Percentiles rank a stretch among this genome's conserved stretches.
These are phyloP conservation scores for Brevimyrus niger DNA, from an alignment of 2,113 vertebrate species.

Conservation along the genomic window DNA sequence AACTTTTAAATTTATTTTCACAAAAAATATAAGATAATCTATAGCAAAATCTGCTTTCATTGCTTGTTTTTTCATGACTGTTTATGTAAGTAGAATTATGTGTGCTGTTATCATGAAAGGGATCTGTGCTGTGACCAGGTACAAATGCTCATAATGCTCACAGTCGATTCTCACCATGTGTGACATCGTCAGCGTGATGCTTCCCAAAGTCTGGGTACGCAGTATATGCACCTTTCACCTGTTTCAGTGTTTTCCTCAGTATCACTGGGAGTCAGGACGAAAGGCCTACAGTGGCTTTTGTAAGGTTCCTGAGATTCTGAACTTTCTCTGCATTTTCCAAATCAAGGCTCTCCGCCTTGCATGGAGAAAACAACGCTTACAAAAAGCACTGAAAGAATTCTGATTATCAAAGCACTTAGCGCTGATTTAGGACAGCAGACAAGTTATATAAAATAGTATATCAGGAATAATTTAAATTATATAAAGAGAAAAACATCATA, in stretches of 20 bases:
- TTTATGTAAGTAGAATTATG: neutral
- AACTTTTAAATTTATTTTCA: slow-evolving; percentile 22
- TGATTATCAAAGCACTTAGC: slow-evolving; percentile 23
- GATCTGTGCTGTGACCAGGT: neutral
- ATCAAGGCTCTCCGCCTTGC: slow-evolving; percentile 7
- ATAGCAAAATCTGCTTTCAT: slow-evolving; percentile 4
- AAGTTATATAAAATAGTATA: slow-evolving; percentile 34
- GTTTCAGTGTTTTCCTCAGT: slow-evolving; percentile 3
- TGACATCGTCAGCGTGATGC: slow-evolving; percentile 32
- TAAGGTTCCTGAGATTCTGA: neutral
- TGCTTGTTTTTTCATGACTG: slow-evolving; percentile 20
- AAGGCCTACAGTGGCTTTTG: neutral
- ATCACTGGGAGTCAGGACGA: neutral
- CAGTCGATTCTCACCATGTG: slow-evolving; percentile 26
- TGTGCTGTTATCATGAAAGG: neutral
- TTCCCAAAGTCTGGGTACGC: slow-evolving; percentile 22
- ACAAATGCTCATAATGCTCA: slow-evolving; percentile 19
- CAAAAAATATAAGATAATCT: slow-evolving; percentile 14
- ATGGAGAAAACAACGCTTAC: slow-evolving; percentile 10
- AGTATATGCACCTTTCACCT: neutral
- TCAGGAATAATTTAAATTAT: slow-evolving; percentile 30
- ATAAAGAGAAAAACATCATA: slow-evolving; percentile 25
- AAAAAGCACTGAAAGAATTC: slow-evolving; percentile 33
- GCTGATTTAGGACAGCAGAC: neutral
- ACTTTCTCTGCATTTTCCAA: slow-evolving; percentile 23